Conservation (phyloP, 2,888 invertebrate genomes). For the Julus scanicus region DNA sequence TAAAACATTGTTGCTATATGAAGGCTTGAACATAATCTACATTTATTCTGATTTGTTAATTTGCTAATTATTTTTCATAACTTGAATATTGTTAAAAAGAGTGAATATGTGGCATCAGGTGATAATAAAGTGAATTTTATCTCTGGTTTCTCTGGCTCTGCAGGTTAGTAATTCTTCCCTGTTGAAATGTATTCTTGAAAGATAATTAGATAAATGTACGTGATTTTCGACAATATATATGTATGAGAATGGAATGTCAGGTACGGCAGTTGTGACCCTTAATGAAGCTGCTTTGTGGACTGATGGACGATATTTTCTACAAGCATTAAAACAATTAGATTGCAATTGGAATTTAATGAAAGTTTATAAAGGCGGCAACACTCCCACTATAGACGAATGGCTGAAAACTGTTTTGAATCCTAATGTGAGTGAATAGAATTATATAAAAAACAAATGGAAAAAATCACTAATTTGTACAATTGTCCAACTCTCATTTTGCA, state of each 20-base stretch:
- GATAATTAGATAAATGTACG: neutral
- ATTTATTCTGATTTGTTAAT: too few relatives aligned
- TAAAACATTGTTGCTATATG: too few relatives aligned
- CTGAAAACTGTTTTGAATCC: conserved; percentile 26
- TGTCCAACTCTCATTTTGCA: too few relatives aligned
- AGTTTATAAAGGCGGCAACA: neutral
- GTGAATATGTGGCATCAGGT: conserved; percentile 88
- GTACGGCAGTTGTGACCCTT: conserved; percentile 85
- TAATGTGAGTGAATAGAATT: neutral
- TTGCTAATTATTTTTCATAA: neutral
- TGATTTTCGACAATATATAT: neutral
- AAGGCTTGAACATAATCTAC: too few relatives aligned
- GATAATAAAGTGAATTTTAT: conserved; percentile 87
- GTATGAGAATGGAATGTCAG: conserved; percentile 60
- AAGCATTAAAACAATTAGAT: conserved; percentile 34
- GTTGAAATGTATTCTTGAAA: neutral
- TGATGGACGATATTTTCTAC: conserved; percentile 83
- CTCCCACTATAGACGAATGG: neutral
- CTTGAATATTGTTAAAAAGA: conserved; percentile 69
- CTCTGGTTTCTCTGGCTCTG: conserved; percentile 90
- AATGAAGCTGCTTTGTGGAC: conserved; percentile 83
- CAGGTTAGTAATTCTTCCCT: conserved; percentile 68
- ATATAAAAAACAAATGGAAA: too few relatives aligned
- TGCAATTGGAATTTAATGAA: conserved; percentile 48
- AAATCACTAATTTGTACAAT: too few relatives aligned